Evolutionary conservation across 2,888 invertebrate genomes (phyloP).

Genomic region (Stenodera caucasica): DNA sequence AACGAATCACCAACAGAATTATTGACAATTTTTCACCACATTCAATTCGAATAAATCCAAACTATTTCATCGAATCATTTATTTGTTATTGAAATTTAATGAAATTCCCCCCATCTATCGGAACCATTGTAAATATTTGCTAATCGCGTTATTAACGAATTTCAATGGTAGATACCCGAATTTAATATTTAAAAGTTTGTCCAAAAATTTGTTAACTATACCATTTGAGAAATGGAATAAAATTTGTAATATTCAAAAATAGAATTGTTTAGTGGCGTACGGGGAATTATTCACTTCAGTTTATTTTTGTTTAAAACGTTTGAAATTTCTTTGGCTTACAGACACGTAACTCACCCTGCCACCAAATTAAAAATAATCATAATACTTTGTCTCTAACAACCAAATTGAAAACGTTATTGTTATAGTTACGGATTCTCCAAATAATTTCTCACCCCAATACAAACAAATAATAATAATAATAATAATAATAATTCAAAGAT

Average conservation of each 20-base stretch:
- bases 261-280: conserved; percentile 15
- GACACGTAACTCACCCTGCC: conserved; percentile 9
- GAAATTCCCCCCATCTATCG: too few species aligned
- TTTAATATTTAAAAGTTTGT: too few species aligned
- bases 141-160: too few species aligned
- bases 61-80: too few species aligned
- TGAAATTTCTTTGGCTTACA: conserved; percentile 11
- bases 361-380: conserved; percentile 11
- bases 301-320: conserved; percentile 17
- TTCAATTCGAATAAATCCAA: too few species aligned
- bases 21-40: too few species aligned
- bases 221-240: background rate
- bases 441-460: background rate
- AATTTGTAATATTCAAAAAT: conserved; percentile 9
- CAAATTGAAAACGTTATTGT: background rate
- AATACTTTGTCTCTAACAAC: background rate
- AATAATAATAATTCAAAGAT: too few species aligned
- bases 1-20: too few species aligned
- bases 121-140: too few species aligned
- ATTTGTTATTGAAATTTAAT: background rate
- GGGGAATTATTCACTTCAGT: conserved; percentile 14
- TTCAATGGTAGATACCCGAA: too few species aligned
- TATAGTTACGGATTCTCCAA: background rate
- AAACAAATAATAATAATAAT: background rate
- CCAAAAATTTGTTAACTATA: background rate